Conservation (phyloP, 2,113 vertebrate genomes). For the Marmota flaviventris region DNA sequence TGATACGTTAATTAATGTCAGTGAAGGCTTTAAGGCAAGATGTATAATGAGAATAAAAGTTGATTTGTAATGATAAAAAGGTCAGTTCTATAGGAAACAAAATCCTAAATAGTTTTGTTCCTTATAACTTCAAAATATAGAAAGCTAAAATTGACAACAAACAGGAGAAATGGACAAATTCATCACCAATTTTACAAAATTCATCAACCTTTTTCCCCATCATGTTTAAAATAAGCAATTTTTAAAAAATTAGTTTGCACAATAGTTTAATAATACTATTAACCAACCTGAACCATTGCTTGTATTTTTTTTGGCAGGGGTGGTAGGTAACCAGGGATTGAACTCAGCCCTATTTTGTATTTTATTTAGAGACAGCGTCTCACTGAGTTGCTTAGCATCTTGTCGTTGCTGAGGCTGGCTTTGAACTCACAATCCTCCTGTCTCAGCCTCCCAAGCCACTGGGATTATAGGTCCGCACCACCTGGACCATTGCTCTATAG, state of each 20-base stretch:
- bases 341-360: no score
- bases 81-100: background rate
- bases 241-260: background rate
- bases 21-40: background rate
- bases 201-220: background rate
- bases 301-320: no score
- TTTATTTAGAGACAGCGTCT: no score
- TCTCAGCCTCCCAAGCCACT: no score
- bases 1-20: background rate
- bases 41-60: background rate
- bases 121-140: slow-evolving; percentile 20
- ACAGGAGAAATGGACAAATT: background rate
- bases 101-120: slow-evolving; percentile 1
- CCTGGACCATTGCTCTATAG: background rate
- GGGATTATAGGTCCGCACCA: no score
- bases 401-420: no score
- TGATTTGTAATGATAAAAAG: background rate
- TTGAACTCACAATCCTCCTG: no score
- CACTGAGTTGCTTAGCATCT: no score
- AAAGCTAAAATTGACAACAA: background rate
- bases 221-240: background rate
- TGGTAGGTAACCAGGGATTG: no score
- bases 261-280: background rate
- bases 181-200: background rate
- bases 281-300: background rate